Percentiles rank a stretch among this genome's conserved stretches.
These are phyloP conservation scores for Chrysolina haemoptera DNA, from an alignment of 2,888 invertebrate species.

Conservation along the genomic window DNA sequence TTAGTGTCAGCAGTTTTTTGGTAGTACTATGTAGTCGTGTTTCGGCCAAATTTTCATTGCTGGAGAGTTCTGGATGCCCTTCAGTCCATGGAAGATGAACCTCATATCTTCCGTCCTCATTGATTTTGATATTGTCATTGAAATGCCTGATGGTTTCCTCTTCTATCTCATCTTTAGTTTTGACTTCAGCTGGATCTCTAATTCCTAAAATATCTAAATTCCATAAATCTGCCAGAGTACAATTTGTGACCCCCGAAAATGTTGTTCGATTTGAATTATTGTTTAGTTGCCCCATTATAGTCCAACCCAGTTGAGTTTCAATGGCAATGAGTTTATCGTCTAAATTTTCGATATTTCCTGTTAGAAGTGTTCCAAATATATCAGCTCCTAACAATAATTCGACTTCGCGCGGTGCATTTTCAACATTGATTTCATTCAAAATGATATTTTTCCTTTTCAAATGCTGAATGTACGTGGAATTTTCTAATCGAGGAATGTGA, in stretches of 20 bases:
- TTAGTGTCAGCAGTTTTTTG: not conserved
- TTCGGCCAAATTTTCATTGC: not conserved
- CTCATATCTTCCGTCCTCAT: not conserved
- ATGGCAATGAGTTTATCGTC: not conserved
- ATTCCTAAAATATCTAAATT: not conserved
- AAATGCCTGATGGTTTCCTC: not conserved
- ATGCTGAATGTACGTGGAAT: no score
- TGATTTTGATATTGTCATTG: not conserved
- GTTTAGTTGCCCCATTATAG: conserved; percentile 13
- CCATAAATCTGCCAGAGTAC: not conserved
- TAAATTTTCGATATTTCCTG: conserved; percentile 21
- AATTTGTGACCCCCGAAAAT: not conserved
- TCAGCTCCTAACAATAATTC: conserved; percentile 5
- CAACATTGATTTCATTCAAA: not conserved
- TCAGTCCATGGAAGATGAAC: not conserved
- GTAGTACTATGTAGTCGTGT: not conserved
- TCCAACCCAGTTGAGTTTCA: conserved; percentile 1
- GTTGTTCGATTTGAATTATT: not conserved
- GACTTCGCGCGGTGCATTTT: conserved; percentile 2
- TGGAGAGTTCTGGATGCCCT: not conserved
- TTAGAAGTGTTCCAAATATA: not conserved
- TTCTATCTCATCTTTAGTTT: not conserved
- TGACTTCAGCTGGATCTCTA: not conserved
- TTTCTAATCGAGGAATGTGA: no score
- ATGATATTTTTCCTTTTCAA: not conserved